Evolutionary conservation across 2,113 vertebrate genomes (phyloP).

Genomic region (Epinephelus lanceolatus): DNA sequence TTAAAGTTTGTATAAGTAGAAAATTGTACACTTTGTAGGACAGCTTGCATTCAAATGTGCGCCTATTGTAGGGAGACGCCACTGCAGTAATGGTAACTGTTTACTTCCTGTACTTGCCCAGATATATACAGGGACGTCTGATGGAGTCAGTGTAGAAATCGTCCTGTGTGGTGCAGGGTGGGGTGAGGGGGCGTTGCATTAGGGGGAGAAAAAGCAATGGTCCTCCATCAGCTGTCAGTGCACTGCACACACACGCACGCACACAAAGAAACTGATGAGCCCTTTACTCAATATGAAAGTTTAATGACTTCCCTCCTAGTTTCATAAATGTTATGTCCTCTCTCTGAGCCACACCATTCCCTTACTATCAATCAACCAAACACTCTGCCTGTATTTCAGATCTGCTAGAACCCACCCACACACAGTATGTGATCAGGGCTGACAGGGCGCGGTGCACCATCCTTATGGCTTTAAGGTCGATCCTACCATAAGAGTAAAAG

Average conservation of each 20-base stretch:
- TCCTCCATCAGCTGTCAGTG: constrained; percentile 13
- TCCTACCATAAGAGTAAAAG: background rate
- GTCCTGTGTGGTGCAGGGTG: constrained; percentile 2
- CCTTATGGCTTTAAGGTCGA: background rate
- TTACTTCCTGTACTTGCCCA: background rate
- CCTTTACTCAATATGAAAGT: constrained; percentile 42
- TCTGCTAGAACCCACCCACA: background rate
- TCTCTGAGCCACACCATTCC: constrained; percentile 16
- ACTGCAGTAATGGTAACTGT: background rate
- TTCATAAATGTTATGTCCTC: constrained; percentile 46
- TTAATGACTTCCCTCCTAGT: constrained; percentile 45
- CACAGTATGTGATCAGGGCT: background rate
- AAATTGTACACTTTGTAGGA: background rate
- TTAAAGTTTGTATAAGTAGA: background rate
- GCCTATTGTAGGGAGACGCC: background rate
- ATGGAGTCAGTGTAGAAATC: background rate
- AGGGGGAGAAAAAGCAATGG: constrained; percentile 16
- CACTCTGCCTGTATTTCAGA: background rate
- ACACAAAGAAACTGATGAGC: constrained; percentile 20
- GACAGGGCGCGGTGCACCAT: background rate
- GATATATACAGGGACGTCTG: background rate
- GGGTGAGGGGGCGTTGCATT: constrained; percentile 10
- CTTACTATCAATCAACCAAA: constrained; percentile 12
- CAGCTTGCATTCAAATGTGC: background rate
- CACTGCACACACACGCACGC: constrained; percentile 12